phyloP scores from a whole-genome alignment of 2,113 vertebrate species.

The Oncorhynchus mykiss region DNA sequence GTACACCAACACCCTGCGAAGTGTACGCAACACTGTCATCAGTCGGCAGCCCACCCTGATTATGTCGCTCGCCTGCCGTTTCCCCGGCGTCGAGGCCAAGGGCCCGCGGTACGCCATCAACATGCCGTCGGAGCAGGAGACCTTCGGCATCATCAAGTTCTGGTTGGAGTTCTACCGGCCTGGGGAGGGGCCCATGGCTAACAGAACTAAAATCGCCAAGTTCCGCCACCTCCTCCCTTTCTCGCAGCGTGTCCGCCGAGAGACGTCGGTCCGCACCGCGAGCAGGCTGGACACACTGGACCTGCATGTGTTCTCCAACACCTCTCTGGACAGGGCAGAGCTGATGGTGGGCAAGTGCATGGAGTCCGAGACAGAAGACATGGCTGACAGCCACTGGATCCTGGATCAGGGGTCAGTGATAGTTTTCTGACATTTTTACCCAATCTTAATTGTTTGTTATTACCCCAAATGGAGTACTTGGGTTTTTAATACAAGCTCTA shows the following conservation, averaged over 20 bases:
- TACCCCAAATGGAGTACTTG: too few relatives aligned
- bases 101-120: neutral
- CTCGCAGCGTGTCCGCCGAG: neutral
- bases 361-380: constrained; percentile 52
- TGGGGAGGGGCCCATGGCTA: constrained; percentile 46
- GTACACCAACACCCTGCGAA: constrained; percentile 69
- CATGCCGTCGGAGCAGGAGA: constrained; percentile 39
- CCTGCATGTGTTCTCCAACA: constrained; percentile 58
- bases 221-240: neutral
- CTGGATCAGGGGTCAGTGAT: constrained; percentile 57
- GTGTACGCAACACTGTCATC: constrained; percentile 39
- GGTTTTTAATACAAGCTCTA: too few relatives aligned
- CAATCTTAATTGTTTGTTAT: too few relatives aligned
- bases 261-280: neutral
- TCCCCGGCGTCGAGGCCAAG: constrained; percentile 24
- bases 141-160: constrained; percentile 43
- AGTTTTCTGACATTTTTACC: neutral
- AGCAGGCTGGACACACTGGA: constrained; percentile 43
- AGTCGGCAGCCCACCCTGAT: constrained; percentile 51
- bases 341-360: constrained; percentile 52
- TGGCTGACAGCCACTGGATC: constrained; percentile 11
- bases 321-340: constrained; percentile 31
- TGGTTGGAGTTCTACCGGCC: constrained; percentile 54
- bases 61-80: constrained; percentile 67
- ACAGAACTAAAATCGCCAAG: neutral